Evolutionary conservation across 2,888 invertebrate species (phyloP).

Genomic region (Melanostoma mellinum): DNA sequence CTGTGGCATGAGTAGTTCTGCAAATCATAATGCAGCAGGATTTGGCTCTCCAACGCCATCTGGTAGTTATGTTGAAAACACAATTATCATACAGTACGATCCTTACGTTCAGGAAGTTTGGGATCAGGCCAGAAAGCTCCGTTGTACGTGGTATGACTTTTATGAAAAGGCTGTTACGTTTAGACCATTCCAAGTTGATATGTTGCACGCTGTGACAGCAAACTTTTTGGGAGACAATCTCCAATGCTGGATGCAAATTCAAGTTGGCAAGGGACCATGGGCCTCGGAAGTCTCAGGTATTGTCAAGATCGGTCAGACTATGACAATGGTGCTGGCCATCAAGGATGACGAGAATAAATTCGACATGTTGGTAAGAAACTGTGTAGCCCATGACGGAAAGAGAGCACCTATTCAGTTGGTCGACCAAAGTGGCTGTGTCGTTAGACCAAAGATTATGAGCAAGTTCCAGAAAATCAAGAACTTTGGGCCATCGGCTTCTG

Average conservation of each 20-base stretch:
- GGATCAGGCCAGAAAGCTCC: slow-evolving; percentile 94
- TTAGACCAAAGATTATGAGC: slow-evolving; percentile 96
- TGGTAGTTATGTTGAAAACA: slow-evolving; percentile 96
- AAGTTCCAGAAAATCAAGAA: slow-evolving; percentile 98
- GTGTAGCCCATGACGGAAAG: slow-evolving; percentile 97
- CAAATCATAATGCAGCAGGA: slow-evolving; percentile 91
- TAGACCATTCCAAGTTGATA: slow-evolving; percentile 97
- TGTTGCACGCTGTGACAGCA: slow-evolving; percentile 96
- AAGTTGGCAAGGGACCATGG: slow-evolving; percentile 98
- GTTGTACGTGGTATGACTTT: slow-evolving; percentile 98
- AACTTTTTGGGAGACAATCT: slow-evolving; percentile 97
- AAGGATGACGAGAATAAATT: slow-evolving; percentile 98
- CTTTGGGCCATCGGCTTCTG: slow-evolving; percentile 96
- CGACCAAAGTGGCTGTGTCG: slow-evolving; percentile 96
- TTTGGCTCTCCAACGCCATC: slow-evolving; percentile 95
- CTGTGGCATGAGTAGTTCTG: slow-evolving; percentile 97
- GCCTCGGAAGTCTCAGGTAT: slow-evolving; percentile 98
- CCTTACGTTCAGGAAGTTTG: slow-evolving; percentile 97
- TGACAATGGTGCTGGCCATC: slow-evolving; percentile 98
- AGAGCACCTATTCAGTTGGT: slow-evolving; percentile 95
- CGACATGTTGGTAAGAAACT: slow-evolving; percentile 96
- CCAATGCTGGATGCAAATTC: slow-evolving; percentile 99
- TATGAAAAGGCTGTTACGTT: slow-evolving; percentile 97
- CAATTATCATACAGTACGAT: slow-evolving; percentile 96
- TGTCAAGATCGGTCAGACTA: slow-evolving; percentile 97